Percentiles rank a stretch among this genome's conserved stretches.
Conservation (phyloP, 2,888 invertebrate species). For the Drosophila nr. fundita region DNA sequence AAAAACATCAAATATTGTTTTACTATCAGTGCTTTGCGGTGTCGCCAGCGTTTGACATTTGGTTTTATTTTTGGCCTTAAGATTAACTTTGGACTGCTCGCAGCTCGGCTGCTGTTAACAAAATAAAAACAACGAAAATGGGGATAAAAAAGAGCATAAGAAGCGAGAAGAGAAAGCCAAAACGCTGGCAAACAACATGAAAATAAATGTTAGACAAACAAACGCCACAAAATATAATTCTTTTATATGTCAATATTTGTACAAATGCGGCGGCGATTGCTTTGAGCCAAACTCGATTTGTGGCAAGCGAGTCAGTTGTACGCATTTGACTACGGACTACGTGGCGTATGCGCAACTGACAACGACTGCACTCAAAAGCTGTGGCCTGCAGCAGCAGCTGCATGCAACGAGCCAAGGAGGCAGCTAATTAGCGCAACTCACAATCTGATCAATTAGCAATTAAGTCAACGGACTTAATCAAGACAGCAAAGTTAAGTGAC, state of each 20-base stretch:
- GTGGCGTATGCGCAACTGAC: slow-evolving; percentile 47
- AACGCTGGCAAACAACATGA: slow-evolving; percentile 27
- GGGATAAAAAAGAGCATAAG: neutral
- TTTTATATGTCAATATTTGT: slow-evolving; percentile 63
- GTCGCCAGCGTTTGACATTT: slow-evolving; percentile 11
- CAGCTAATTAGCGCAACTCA: slow-evolving; percentile 71
- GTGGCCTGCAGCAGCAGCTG: slow-evolving; percentile 8
- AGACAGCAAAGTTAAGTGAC: slow-evolving; percentile 74
- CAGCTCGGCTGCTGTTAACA: slow-evolving; percentile 8
- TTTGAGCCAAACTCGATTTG: slow-evolving; percentile 27
- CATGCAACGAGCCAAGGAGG: slow-evolving; percentile 8
- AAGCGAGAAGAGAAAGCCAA: slow-evolving; percentile 18
- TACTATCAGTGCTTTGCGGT: neutral
- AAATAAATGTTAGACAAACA: slow-evolving; percentile 36
- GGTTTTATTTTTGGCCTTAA: slow-evolving; percentile 28
- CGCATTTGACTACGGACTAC: slow-evolving; percentile 20
- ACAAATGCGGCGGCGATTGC: slow-evolving; percentile 48
- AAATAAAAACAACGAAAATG: slow-evolving; percentile 3
- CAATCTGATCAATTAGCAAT: slow-evolving; percentile 75
- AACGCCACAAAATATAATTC: slow-evolving; percentile 27
- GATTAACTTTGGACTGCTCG: slow-evolving; percentile 33
- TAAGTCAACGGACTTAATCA: slow-evolving; percentile 70
- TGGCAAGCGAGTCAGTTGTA: slow-evolving; percentile 5
- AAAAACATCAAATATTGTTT: neutral
- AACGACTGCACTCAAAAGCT: slow-evolving; percentile 40